Conservation (phyloP, 2,797 vertebrate genomes). For the Chiroxiphia lanceolata region DNA sequence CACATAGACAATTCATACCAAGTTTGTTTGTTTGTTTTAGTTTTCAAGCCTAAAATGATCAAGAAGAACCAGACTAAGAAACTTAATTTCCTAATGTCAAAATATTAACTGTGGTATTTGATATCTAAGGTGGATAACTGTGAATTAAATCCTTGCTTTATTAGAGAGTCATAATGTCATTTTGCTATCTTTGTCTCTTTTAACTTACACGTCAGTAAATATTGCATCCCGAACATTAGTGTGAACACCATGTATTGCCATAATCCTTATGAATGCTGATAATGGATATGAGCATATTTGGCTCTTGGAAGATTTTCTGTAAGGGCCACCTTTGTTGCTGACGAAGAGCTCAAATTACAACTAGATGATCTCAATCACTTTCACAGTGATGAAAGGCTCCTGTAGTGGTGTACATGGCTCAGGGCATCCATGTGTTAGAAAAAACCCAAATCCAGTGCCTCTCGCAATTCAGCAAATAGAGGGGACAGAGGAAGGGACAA, state of each 20-base stretch:
- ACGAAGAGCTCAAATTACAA: not conserved
- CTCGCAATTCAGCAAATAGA: not conserved
- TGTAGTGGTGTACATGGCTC: not conserved
- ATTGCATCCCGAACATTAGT: not conserved
- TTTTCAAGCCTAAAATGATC: not conserved
- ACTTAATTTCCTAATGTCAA: not conserved
- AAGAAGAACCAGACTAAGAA: not conserved
- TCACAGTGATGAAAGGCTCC: not conserved
- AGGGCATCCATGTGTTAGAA: not conserved
- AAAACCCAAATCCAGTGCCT: not conserved
- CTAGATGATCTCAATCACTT: not conserved
- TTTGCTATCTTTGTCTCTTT: not conserved
- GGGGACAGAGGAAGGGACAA: not conserved
- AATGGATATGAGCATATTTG: not conserved
- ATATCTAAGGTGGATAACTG: not conserved
- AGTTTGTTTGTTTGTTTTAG: not conserved
- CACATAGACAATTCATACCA: not conserved
- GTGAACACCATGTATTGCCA: not conserved
- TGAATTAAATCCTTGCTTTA: not conserved
- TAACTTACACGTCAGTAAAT: not conserved
- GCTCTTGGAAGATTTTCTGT: not conserved
- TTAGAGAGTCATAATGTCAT: not conserved
- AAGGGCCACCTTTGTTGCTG: not conserved
- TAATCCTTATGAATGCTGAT: not conserved
- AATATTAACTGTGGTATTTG: not conserved